These are phyloP conservation scores for Micromussa lordhowensis DNA, from an alignment of 92 coral and sea anemone genomes.

Conservation along the genomic window DNA sequence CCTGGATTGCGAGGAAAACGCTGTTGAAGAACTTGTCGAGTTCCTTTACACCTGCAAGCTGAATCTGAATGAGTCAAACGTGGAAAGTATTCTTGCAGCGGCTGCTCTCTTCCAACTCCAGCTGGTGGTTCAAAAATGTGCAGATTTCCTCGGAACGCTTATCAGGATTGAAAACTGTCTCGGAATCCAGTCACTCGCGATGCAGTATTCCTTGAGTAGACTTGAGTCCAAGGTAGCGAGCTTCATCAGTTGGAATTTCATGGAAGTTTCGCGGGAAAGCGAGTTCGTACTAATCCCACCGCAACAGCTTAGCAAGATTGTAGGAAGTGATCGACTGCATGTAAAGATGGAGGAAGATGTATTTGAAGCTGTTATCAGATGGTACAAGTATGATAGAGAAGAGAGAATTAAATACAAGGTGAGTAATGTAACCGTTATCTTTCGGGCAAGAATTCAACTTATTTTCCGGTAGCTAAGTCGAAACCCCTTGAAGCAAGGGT, in stretches of 20 bases:
- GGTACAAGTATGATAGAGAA: constrained; percentile 83
- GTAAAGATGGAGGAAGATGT: constrained; percentile 83
- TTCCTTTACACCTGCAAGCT: constrained; percentile 84
- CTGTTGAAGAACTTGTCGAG: constrained; percentile 77
- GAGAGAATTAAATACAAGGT: constrained; percentile 71
- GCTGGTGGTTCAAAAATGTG: constrained; percentile 82
- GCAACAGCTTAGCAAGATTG: constrained; percentile 52
- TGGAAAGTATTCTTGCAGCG: constrained; percentile 74
- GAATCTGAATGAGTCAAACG: constrained; percentile 66
- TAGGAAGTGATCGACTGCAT: constrained; percentile 76
- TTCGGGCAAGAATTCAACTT: neutral
- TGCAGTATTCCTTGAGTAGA: constrained; percentile 70
- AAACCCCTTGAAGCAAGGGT: neutral
- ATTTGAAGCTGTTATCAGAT: constrained; percentile 82
- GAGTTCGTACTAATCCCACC: constrained; percentile 80
- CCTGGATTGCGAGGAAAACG: constrained; percentile 83
- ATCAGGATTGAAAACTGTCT: constrained; percentile 81
- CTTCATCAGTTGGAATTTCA: constrained; percentile 89
- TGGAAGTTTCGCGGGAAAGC: constrained; percentile 73
- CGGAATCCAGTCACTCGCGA: constrained; percentile 85
- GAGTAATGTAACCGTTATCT: neutral
- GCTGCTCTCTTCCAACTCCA: constrained; percentile 80
- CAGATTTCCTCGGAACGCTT: constrained; percentile 70
- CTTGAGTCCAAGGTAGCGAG: constrained; percentile 74
- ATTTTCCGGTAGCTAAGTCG: neutral